Percentiles rank a stretch among this genome's conserved stretches.
phyloP scores from a whole-genome alignment of 2,113 vertebrate species.

The Lycocorax pyrrhopterus region DNA sequence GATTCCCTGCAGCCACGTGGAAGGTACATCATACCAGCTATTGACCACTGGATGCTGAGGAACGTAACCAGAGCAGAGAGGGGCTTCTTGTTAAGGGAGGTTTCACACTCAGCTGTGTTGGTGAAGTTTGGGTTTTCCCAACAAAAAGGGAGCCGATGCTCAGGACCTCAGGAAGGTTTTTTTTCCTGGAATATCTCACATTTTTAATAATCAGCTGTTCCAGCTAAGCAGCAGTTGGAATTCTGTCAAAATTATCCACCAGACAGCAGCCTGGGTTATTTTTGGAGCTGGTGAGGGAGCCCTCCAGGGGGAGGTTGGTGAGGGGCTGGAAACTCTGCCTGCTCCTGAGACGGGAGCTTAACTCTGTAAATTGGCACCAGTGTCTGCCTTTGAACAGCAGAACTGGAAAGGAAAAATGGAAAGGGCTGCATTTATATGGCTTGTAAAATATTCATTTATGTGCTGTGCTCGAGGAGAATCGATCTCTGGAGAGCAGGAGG shows the following conservation, averaged over 20 bases:
- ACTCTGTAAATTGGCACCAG: not conserved
- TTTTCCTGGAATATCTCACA: not conserved
- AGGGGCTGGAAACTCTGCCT: not conserved
- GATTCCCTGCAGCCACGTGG: not conserved
- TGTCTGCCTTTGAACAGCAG: not conserved
- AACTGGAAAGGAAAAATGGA: not conserved
- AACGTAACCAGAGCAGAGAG: not conserved
- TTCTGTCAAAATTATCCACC: not conserved
- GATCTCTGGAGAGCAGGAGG: constrained; percentile 20
- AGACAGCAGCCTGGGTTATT: not conserved
- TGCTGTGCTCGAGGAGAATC: not conserved
- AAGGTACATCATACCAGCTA: not conserved
- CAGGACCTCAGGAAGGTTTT: not conserved
- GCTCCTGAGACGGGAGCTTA: not conserved
- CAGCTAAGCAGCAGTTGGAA: not conserved
- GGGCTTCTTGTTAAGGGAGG: not conserved
- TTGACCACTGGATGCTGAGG: not conserved
- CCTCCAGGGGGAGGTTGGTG: not conserved
- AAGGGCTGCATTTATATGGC: constrained; percentile 10
- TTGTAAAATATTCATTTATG: constrained; percentile 55
- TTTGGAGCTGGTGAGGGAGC: not conserved
- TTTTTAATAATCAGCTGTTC: not conserved
- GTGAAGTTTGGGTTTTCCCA: not conserved
- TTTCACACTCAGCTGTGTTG: not conserved
- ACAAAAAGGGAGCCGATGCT: not conserved